Conservation (phyloP, 2,797 vertebrate genomes). For the Halcyon leucocephala region DNA sequence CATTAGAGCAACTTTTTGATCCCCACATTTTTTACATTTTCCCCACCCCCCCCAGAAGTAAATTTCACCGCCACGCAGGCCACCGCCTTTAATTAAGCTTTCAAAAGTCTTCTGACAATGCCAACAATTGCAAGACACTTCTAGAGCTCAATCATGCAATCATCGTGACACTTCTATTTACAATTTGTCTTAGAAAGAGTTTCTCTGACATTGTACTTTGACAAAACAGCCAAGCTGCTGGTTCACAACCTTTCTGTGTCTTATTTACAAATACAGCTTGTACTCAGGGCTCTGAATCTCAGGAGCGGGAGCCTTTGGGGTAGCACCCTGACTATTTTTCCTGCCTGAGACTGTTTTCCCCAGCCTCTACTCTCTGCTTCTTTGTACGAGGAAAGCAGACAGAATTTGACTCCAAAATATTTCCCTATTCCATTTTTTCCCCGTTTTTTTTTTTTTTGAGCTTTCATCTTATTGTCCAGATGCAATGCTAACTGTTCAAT, state of each 20-base stretch:
- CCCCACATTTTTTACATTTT: constrained; percentile 17
- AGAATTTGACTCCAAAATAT: background rate
- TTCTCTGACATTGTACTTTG: constrained; percentile 82
- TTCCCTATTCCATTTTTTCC: background rate
- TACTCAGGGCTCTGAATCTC: constrained; percentile 46
- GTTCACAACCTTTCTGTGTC: constrained; percentile 79
- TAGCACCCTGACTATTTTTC: constrained; percentile 35
- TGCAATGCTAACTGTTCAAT: constrained; percentile 20
- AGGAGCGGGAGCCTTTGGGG: constrained; percentile 16
- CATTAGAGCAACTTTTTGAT: constrained; percentile 68
- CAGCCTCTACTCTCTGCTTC: background rate
- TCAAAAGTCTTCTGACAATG: constrained; percentile 84
- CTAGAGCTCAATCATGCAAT: constrained; percentile 81
- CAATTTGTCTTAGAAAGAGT: constrained; percentile 84
- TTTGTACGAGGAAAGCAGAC: constrained; percentile 9
- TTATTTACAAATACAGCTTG: constrained; percentile 83
- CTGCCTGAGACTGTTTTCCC: background rate
- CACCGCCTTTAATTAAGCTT: constrained; percentile 85
- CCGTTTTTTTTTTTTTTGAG: background rate
- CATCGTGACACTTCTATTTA: constrained; percentile 84
- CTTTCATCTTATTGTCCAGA: background rate
- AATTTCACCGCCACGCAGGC: constrained; percentile 77
- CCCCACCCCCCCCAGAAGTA: constrained; percentile 51
- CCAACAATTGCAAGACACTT: constrained; percentile 82
- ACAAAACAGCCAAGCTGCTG: constrained; percentile 80